Evolutionary conservation across 2,888 invertebrate genomes (phyloP), one percentile per base, ranked within the genome.

Genomic region (Baccha elongata): DNA sequence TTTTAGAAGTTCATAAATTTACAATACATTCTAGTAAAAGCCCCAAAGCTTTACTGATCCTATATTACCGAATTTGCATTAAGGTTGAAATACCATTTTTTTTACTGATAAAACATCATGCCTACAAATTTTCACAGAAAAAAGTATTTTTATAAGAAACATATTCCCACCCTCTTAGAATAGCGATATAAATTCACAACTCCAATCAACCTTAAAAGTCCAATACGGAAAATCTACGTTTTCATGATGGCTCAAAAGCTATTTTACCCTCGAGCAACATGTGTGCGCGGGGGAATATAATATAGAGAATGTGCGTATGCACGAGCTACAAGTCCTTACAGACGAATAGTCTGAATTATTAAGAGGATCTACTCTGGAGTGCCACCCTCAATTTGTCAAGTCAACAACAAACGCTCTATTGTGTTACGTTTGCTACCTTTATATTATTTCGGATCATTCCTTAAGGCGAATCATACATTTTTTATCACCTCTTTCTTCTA

Each of bases 311-410:
- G 35, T 58, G 55, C 55, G 55, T 40, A 17, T n/a, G 21, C 35
- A 35, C 32, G 48, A 42, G 26, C 58, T 62, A 55, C 44, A 81
- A 76, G 71, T 73, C 68, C 64, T 73, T 40, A n/a, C 53, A 67
- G 72, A 73, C 72, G 78, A 78, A 72, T 64, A 29, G 68, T 67
- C 55, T 83, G 67, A 78, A 83, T 83, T 83, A 83, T 83, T 83
- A 68, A 78, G 13, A 64, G 55, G 68, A 78, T 78, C 72, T 64
- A 40, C 23, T 29, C 72, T 32, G 42, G 62, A 67, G 72, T 68
- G 83, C 78, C 78, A 78, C 72, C 78, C 83, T 78, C 83, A 78
- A 83, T 83, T 83, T 83, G 83, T 83, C 83, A 83, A 83, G 78
- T 83, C 83, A 83, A 83, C 83, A 83, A 83, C 72, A 72, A 78